phyloP scores from a whole-genome alignment of 2,888 invertebrate species.

The Ophion costatus region DNA sequence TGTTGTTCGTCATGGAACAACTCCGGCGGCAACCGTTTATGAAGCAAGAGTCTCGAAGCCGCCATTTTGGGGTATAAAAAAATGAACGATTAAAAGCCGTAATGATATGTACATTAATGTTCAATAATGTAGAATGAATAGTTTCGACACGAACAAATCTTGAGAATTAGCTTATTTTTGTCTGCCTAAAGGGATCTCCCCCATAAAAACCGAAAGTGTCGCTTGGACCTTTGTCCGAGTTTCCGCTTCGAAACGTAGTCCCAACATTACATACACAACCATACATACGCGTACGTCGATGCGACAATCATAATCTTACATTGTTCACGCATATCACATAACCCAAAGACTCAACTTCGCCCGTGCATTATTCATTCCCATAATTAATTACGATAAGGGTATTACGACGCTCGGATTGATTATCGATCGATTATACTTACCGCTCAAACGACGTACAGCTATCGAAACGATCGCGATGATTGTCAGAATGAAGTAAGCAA shows the following conservation, averaged over 20 bases:
- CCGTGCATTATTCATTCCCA: neutral
- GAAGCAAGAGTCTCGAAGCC: too few relatives aligned
- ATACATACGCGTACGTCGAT: neutral
- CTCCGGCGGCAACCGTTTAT: too few relatives aligned
- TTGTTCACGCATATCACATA: neutral
- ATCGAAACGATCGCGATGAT: conserved; percentile 15
- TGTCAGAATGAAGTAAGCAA: conserved; percentile 9
- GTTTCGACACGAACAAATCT: too few relatives aligned
- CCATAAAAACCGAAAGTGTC: neutral
- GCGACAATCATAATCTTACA: neutral
- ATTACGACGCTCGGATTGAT: neutral
- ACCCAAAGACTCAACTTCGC: neutral
- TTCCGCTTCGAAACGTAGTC: neutral
- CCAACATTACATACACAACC: neutral
- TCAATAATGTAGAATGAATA: too few relatives aligned
- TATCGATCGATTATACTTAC: conserved; percentile 16
- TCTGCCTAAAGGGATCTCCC: too few relatives aligned
- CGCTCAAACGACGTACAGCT: conserved; percentile 10
- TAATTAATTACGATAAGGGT: neutral
- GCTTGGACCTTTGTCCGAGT: neutral
- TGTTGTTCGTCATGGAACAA: too few relatives aligned
- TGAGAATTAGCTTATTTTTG: too few relatives aligned
- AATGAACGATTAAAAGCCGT: too few relatives aligned
- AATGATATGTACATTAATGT: too few relatives aligned
- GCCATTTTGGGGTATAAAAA: too few relatives aligned